phyloP scores from a whole-genome alignment of 2,888 invertebrate genomes.

The Tholera decimalis region DNA sequence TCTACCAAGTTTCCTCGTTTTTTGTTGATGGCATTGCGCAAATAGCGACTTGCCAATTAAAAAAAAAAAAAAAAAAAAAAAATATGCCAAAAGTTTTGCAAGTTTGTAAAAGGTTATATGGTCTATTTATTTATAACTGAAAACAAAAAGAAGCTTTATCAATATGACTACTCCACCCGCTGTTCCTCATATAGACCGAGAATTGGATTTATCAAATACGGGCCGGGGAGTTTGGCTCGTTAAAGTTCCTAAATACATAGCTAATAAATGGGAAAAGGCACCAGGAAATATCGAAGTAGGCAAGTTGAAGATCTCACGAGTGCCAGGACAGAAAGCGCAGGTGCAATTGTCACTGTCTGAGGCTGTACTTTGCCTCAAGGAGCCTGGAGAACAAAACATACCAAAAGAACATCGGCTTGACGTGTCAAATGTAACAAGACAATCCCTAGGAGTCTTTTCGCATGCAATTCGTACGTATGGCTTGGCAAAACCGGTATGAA shows the following conservation, averaged over 20 bases:
- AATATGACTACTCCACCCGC: constrained; percentile 73
- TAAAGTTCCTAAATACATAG: constrained; percentile 98
- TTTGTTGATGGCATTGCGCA: too few relatives aligned
- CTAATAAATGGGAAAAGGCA: constrained; percentile 98
- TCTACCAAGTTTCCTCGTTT: too few relatives aligned
- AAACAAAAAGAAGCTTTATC: neutral
- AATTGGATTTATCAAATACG: constrained; percentile 97
- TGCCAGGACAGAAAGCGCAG: constrained; percentile 95
- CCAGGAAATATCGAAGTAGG: constrained; percentile 98
- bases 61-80: too few relatives aligned
- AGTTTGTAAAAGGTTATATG: neutral
- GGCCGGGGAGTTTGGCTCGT: constrained; percentile 99
- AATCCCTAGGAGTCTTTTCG: constrained; percentile 98
- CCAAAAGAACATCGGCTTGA: constrained; percentile 98
- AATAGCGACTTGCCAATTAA: too few relatives aligned
- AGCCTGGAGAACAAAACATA: constrained; percentile 95
- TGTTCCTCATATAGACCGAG: constrained; percentile 93
- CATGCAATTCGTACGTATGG: constrained; percentile 94
- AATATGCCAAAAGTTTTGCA: too few relatives aligned
- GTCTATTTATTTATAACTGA: neutral
- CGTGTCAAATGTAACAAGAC: constrained; percentile 97
- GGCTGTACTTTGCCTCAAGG: constrained; percentile 94
- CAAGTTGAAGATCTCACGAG: constrained; percentile 96
- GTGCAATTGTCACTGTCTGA: constrained; percentile 97
- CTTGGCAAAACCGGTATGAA: neutral